Conservation (phyloP, 1,140 invertebrate genomes). For the Panulirus ornatus region DNA sequence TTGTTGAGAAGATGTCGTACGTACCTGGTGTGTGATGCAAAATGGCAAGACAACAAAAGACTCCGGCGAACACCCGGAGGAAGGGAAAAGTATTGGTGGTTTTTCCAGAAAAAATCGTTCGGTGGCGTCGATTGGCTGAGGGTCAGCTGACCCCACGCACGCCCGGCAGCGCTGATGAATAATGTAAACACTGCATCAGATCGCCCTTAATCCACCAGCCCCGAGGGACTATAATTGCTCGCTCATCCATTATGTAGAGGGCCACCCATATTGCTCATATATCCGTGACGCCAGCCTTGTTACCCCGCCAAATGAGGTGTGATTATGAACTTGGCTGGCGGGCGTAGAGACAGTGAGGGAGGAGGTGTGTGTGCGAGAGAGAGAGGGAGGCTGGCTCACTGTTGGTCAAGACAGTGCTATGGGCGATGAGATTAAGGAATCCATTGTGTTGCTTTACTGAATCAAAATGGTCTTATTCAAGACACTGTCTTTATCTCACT, state of each 20-base stretch:
- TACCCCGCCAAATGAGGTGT: constrained; percentile 55
- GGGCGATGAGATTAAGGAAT: background rate
- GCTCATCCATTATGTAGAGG: constrained; percentile 51
- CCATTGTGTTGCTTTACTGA: background rate
- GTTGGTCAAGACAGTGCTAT: background rate
- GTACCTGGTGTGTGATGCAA: too few species aligned
- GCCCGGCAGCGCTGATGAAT: constrained; percentile 31
- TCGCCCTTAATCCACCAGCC: constrained; percentile 37
- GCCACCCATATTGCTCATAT: constrained; percentile 62
- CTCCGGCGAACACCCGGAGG: too few species aligned
- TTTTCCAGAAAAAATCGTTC: background rate
- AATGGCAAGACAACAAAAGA: too few species aligned
- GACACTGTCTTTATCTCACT: background rate
- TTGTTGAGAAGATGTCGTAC: too few species aligned
- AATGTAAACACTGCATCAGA: constrained; percentile 56
- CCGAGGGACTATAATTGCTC: constrained; percentile 56
- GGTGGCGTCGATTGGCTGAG: background rate
- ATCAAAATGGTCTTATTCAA: background rate
- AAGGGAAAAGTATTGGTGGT: too few species aligned
- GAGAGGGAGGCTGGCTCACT: background rate
- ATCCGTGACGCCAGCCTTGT: constrained; percentile 31
- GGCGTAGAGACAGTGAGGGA: background rate
- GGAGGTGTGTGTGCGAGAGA: background rate
- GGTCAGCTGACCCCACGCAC: constrained; percentile 12
- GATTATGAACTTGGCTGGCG: background rate